Conservation (phyloP, 1,140 invertebrate genomes). For the Anastatus disparis region DNA sequence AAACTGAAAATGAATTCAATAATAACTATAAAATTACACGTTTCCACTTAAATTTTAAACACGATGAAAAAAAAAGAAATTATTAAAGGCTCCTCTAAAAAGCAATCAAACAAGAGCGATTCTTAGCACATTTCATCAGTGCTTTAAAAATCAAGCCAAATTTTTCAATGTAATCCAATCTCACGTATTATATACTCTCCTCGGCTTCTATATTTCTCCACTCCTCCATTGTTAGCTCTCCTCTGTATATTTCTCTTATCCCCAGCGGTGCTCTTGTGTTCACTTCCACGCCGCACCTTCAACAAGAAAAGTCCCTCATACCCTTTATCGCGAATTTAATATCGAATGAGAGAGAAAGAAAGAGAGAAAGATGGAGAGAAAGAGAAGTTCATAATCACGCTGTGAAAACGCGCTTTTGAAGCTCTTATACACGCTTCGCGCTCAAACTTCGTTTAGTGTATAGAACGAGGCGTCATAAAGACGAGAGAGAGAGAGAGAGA, state of each 20-base stretch:
- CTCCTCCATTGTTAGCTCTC: neutral
- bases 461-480: no score
- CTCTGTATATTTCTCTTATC: no score
- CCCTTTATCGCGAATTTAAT: slow-evolving; percentile 38
- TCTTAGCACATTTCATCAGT: no score
- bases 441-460: no score
- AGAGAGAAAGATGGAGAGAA: no score
- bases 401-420: slow-evolving; percentile 35
- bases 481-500: neutral
- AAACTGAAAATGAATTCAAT: no score
- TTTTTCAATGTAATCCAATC: slow-evolving; percentile 23
- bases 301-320: neutral
- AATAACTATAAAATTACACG: no score
- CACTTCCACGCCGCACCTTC: neutral
- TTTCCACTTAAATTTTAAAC: no score
- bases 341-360: no score
- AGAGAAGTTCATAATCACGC: slow-evolving; percentile 26
- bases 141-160: slow-evolving; percentile 1
- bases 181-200: neutral
- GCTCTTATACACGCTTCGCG: neutral
- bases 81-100: no score
- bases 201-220: neutral
- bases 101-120: no score
- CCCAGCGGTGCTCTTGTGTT: neutral
- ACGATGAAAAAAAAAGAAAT: no score